A percentile compares a stretch with the other conserved stretches of the same genome.
phyloP scores from a whole-genome alignment of 2,888 invertebrate genomes.

The Drepanosiphum platanoidis region DNA sequence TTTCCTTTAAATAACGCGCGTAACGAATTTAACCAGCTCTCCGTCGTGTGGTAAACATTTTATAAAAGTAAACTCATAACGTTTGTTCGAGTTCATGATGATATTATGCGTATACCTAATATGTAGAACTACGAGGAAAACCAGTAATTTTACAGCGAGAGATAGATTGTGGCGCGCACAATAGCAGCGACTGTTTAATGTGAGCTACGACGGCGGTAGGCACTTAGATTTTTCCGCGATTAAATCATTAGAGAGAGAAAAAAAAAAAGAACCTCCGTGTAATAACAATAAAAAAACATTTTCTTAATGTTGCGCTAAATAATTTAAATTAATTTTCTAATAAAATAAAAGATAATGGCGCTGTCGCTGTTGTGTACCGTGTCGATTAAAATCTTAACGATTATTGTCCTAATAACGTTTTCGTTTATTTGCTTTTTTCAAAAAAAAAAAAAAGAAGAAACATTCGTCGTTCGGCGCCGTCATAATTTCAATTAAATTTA shows the following conservation, averaged over 20 bases:
- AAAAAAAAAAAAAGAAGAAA: background rate
- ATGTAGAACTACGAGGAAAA: background rate
- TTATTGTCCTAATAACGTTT: constrained; percentile 16
- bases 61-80: background rate
- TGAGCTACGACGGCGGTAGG: background rate
- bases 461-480: background rate
- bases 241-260: background rate
- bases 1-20: constrained; percentile 12
- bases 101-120: too few relatives aligned
- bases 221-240: background rate
- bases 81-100: too few relatives aligned
- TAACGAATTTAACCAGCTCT: constrained; percentile 15
- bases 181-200: too few relatives aligned
- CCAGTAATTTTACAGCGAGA: background rate
- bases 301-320: background rate
- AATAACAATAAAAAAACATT: constrained; percentile 15
- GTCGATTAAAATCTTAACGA: constrained; percentile 32
- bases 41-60: background rate
- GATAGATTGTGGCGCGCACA: background rate
- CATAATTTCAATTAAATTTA: constrained; percentile 22
- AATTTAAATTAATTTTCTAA: constrained; percentile 32
- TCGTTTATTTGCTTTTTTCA: background rate
- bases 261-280: too few relatives aligned
- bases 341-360: constrained; percentile 25
- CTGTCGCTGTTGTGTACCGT: background rate